Evolutionary conservation across 2,113 vertebrate genomes (phyloP).

Genomic region (Anguilla japonica): DNA sequence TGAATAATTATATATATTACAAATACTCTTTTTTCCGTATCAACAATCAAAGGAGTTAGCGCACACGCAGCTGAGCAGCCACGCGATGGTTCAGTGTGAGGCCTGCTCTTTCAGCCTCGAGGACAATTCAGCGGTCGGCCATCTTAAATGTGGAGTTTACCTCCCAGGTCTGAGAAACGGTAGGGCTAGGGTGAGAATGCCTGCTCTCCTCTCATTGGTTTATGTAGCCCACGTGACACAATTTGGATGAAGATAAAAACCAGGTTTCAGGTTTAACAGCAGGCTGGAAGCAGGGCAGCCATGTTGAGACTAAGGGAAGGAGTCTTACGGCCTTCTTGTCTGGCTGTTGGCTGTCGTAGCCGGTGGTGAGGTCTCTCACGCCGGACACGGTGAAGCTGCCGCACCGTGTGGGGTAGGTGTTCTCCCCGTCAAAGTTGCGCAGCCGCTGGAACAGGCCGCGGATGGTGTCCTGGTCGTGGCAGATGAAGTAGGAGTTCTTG

Average conservation of each 20-base stretch:
- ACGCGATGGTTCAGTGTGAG: too few species aligned
- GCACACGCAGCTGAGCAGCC: too few species aligned
- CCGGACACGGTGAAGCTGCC: slow-evolving; percentile 80
- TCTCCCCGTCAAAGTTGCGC: slow-evolving; percentile 77
- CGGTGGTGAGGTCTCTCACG: slow-evolving; percentile 90
- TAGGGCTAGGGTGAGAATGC: too few species aligned
- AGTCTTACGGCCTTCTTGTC: slow-evolving; percentile 85
- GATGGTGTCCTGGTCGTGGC: slow-evolving; percentile 83
- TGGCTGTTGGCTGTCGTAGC: slow-evolving; percentile 85
- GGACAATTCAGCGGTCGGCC: too few species aligned
- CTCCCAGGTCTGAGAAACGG: too few species aligned
- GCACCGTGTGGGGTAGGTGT: slow-evolving; percentile 82
- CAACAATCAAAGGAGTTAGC: too few species aligned
- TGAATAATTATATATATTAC: too few species aligned
- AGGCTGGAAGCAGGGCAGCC: neutral
- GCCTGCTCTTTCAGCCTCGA: too few species aligned
- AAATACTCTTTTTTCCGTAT: too few species aligned
- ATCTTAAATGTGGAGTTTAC: too few species aligned
- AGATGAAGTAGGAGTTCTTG: slow-evolving; percentile 95
- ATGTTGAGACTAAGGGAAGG: slow-evolving; percentile 21
- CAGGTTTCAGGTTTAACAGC: neutral
- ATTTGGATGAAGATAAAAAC: neutral
- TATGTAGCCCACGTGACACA: neutral
- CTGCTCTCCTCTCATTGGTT: neutral
- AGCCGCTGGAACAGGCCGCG: slow-evolving; percentile 82